Evolutionary conservation across 2,113 vertebrate species (phyloP).

Genomic region (Xyrauchen texanus): DNA sequence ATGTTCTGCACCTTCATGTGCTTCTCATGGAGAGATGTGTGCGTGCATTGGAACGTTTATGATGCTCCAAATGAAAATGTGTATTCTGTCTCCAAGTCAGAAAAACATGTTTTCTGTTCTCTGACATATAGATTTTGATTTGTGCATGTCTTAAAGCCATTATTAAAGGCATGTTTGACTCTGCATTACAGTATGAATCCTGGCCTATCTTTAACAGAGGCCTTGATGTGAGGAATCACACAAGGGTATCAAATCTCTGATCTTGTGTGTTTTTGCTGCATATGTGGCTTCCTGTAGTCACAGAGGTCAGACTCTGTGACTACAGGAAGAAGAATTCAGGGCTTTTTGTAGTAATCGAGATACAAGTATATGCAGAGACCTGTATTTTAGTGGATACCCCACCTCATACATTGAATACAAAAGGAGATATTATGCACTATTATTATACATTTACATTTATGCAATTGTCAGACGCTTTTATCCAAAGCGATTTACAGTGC

Average conservation of each 20-base stretch:
- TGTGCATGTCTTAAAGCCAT: constrained; percentile 27
- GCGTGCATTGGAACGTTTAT: background rate
- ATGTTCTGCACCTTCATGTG: background rate
- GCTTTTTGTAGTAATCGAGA: background rate
- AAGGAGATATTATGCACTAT: too few relatives aligned
- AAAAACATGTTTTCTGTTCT: constrained; percentile 32
- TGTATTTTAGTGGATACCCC: too few relatives aligned
- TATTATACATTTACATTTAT: too few relatives aligned
- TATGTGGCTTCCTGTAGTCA: background rate
- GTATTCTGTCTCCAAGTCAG: background rate
- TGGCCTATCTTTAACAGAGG: constrained; percentile 23
- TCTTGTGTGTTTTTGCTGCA: background rate
- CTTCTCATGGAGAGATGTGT: background rate
- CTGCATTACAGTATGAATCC: constrained; percentile 3
- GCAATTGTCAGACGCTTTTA: too few relatives aligned
- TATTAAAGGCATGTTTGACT: constrained; percentile 20
- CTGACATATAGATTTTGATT: constrained; percentile 31
- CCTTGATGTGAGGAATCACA: constrained; percentile 11
- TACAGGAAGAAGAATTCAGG: background rate
- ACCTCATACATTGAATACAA: too few relatives aligned
- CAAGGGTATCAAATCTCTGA: background rate
- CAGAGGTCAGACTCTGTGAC: background rate
- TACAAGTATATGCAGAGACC: too few relatives aligned
- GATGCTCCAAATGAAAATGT: constrained; percentile 29
- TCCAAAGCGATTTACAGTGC: too few relatives aligned